Evolutionary conservation across 2,888 invertebrate genomes (phyloP), one percentile per base, ranked within the genome.

Genomic region (Diaprepes abbreviatus): DNA sequence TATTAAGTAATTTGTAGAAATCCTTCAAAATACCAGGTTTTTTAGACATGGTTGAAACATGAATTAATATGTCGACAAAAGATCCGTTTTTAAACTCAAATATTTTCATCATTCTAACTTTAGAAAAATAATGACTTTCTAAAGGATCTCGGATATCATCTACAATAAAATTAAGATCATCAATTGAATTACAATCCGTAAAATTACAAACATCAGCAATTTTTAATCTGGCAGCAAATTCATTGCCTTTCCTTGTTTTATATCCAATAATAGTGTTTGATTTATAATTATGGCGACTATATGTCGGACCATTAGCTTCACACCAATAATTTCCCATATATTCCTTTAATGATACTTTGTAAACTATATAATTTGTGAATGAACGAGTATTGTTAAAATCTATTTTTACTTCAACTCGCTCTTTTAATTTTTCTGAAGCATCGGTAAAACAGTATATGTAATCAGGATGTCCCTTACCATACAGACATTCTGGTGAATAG

Each of bases 311-410:
- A 16, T 48, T 83, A 3, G 88, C 89, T 81, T 89, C 88, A 78
- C 91, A 91, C 89, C 90, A 90, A 78, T 91, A 91, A 73, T 88
- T 85, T 0, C 89, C 89, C 0, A 89, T 86, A 67, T 86, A 85
- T 40, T 88, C 85, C 40, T 87, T 82, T 1, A 88, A 79, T 72
- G 87, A 83, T 1, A 91, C 76, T 62, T 85, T 80, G 72, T 87
- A 90, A 3, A 89, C 72, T 36, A 63, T 33, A 38, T 43, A 65
- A 57, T 50, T 70, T 24, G 12, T 33, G 35, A 59, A 48, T 17
- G 52, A n/a, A 28, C 58, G 16, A n/a, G 58, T 36, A 16, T 16
- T 10, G 9, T 48, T 48, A n/a, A 36, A 28, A 9, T 57, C 48
- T 1, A 48, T 12, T 3, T 9, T 36, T 14, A 57, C n/a, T 21